Base-by-base conservation (phyloP, 2,888 invertebrate genomes). In the Caenorhabditis macrosperma region DNA sequence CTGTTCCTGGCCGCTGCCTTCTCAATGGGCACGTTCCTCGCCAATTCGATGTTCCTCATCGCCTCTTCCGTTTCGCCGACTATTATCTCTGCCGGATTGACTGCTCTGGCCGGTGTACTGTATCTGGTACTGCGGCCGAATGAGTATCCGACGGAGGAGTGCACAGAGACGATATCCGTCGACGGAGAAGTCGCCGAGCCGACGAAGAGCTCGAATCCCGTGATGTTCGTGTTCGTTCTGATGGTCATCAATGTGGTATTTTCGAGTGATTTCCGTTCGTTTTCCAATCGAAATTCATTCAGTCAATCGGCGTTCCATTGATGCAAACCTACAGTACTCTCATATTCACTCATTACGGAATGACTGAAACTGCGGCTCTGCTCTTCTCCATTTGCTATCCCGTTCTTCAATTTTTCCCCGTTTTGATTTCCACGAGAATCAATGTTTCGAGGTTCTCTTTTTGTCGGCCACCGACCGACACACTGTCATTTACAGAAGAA, bases 291-390 rank as follows among this genome's bases (percentile, higher is more conserved):
- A n/a, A n/a, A 33, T 30, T 30, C 1, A n/a, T 17, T 33, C n/a
- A 86, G 86, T 69, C 82, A 2, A 85, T 84, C 33, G 86, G 86
- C 1, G 85, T 86, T 20, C 86, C 86, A 0, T 28, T 84, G 3
- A 72, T 84, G 20, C 84, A 85, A 33, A 82, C 83, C 7, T 86
- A 79, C 76, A 79, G 79, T 48, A 67, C 63, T 24, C 63, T 74
- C 6, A 79, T 79, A 5, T 69, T 79, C 54, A 54, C 24, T 0
- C 64, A 52, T 44, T 79, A 69, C 35, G 74, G 69, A 44, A 46
- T 74, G 54, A 17, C 54, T 24, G 54, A 50, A n/a, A 33, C 38
- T 10, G 6, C 28, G 3, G 55, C 79, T 1, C 41, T 54, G 10
- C 26, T 79, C 17, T 35, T 74, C 17, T 79, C 79, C 7, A 57